Conservation (phyloP, 2,113 vertebrate species). For the Megalops atlanticus region DNA sequence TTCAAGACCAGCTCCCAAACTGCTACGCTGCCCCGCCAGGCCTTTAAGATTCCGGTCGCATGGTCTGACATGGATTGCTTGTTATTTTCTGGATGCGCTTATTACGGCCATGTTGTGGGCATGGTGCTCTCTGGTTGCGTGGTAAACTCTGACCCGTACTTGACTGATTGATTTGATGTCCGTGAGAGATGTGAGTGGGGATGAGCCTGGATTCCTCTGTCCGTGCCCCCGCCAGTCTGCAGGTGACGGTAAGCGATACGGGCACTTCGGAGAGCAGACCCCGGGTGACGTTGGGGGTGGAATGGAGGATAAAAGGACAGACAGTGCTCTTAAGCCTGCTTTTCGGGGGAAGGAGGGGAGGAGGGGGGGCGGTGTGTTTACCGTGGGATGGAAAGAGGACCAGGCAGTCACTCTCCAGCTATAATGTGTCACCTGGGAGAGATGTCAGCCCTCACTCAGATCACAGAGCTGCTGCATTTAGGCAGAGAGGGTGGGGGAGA, state of each 20-base stretch:
- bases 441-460: constrained; percentile 1
- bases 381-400: constrained; percentile 4
- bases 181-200: neutral
- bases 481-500: neutral
- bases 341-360: neutral
- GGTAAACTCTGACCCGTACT: neutral
- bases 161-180: neutral
- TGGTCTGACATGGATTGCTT: neutral
- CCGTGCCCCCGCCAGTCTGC: neutral
- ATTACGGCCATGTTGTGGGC: neutral
- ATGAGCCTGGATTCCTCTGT: neutral
- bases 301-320: neutral
- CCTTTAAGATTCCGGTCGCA: neutral
- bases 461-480: neutral
- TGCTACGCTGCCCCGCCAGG: neutral
- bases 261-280: constrained; percentile 12
- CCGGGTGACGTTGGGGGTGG: neutral
- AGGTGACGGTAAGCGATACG: neutral
- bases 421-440: constrained; percentile 14
- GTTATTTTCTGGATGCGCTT: neutral
- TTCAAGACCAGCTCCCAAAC: neutral
- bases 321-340: neutral
- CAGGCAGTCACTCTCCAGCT: constrained; percentile 4
- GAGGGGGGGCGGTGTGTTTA: neutral
- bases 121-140: neutral